These are phyloP conservation scores for Tetrax tetrax DNA, from an alignment of 2,113 vertebrate species.

Conservation along the genomic window DNA sequence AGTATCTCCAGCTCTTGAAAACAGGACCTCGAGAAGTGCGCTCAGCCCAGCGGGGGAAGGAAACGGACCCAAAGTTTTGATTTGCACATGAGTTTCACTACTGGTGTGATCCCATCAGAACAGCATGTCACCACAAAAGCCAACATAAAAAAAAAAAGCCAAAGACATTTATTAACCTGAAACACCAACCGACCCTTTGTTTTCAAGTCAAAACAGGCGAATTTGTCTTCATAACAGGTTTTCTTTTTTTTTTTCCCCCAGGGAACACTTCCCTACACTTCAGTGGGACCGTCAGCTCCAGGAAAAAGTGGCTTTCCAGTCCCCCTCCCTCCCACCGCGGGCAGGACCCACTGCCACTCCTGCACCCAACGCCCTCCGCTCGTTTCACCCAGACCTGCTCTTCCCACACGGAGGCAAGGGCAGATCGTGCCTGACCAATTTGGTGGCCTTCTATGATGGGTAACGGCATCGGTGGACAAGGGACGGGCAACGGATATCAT, in stretches of 20 bases:
- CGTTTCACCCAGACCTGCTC: neutral
- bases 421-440: no score
- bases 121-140: rapidly evolving
- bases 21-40: rapidly evolving
- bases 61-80: rapidly evolving
- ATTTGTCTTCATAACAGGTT: neutral
- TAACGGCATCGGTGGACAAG: no score
- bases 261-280: neutral
- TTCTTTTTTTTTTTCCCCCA: neutral
- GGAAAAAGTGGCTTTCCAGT: neutral
- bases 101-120: neutral
- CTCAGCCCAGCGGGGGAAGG: neutral
- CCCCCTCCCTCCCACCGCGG: rapidly evolving
- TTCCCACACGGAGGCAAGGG: neutral
- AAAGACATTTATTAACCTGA: neutral
- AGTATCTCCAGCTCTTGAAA: neutral
- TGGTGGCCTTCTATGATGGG: no score
- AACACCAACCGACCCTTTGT: rapidly evolving
- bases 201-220: neutral
- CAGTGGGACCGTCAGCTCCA: neutral
- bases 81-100: neutral
- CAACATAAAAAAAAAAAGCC: neutral
- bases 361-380: rapidly evolving
- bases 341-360: neutral
- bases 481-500: no score